phyloP scores from a whole-genome alignment of 2,797 vertebrate species.

The Silurus lanzhouensis region DNA sequence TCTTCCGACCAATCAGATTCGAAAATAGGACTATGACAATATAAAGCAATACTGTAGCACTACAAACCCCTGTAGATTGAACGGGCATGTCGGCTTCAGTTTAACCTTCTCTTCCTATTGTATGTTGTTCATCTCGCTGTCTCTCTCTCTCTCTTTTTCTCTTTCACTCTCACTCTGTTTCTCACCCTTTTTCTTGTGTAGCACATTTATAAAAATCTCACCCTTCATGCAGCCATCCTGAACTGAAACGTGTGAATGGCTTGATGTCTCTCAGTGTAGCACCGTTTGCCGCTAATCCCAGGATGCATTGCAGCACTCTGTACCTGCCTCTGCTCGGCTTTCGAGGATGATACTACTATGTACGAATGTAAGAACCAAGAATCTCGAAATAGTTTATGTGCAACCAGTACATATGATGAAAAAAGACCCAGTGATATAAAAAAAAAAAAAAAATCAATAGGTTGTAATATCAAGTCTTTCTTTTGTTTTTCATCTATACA shows the following conservation, averaged over 20 bases:
- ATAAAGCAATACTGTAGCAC: not conserved
- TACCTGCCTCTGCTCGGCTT: slow-evolving; percentile 37
- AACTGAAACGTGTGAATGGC: slow-evolving; percentile 20
- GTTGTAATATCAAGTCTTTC: slow-evolving; percentile 8
- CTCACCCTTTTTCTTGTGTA: not conserved
- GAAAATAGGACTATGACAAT: not conserved
- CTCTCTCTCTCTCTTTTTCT: slow-evolving; percentile 20
- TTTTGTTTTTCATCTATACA: slow-evolving; percentile 4
- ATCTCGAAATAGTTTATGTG: slow-evolving; percentile 16
- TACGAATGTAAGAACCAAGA: not conserved
- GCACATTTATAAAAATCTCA: slow-evolving; percentile 14
- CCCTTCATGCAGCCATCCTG: slow-evolving; percentile 2
- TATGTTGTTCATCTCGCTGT: not conserved
- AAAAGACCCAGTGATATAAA: slow-evolving; percentile 7
- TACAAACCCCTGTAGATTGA: not conserved
- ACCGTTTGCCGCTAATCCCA: slow-evolving; percentile 38
- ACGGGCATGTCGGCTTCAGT: not conserved
- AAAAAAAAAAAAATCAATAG: not conserved
- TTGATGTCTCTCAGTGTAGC: slow-evolving; percentile 38
- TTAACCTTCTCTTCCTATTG: slow-evolving; percentile 49
- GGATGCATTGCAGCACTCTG: slow-evolving; percentile 36
- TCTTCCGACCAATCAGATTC: not conserved
- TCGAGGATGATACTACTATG: slow-evolving; percentile 13
- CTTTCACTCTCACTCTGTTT: slow-evolving; percentile 56
- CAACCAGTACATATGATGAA: slow-evolving; percentile 8